These are phyloP conservation scores for Falco biarmicus DNA, from an alignment of 2,797 vertebrate species.

Conservation along the genomic window DNA sequence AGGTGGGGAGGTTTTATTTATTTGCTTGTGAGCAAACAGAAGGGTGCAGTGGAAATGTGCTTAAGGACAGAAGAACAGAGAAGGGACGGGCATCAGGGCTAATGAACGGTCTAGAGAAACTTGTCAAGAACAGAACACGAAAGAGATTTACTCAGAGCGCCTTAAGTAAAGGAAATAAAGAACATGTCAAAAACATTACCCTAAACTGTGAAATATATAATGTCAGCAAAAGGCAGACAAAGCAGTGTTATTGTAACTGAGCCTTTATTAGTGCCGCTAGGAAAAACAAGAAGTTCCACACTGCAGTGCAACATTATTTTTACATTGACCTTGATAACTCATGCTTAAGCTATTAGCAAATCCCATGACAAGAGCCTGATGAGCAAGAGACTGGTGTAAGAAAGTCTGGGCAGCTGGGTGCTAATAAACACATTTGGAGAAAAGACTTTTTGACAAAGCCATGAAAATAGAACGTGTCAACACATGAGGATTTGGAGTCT, in stretches of 20 bases:
- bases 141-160: background rate
- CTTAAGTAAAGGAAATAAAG: background rate
- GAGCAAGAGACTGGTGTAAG: background rate
- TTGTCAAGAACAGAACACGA: background rate
- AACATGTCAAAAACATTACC: constrained; percentile 17
- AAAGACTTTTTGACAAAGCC: background rate
- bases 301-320: background rate
- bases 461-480: background rate
- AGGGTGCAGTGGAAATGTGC: background rate
- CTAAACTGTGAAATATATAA: background rate
- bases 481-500: background rate
- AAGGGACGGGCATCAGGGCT: background rate
- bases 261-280: background rate
- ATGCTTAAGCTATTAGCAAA: background rate
- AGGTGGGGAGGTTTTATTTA: background rate
- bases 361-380: background rate
- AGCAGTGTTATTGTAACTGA: background rate
- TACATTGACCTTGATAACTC: background rate
- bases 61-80: background rate
- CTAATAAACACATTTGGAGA: background rate
- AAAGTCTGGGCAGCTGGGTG: background rate
- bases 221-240: constrained; percentile 5
- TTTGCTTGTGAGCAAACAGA: background rate
- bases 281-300: background rate
- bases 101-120: background rate